phyloP scores from a whole-genome alignment of 2,113 vertebrate genomes.

The Rhegmatorhina hoffmannsi region DNA sequence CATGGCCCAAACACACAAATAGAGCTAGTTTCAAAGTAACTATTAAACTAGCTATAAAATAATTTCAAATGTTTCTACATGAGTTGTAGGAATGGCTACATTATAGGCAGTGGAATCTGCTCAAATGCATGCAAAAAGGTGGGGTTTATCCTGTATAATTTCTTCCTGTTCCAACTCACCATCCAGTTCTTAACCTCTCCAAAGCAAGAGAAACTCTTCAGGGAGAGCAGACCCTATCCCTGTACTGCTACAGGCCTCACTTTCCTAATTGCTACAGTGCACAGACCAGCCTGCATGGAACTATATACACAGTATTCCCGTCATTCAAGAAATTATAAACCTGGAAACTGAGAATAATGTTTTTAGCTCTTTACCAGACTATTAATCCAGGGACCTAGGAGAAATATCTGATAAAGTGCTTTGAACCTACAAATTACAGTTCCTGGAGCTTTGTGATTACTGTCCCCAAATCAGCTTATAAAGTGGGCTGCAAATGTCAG shows the following conservation, averaged over 20 bases:
- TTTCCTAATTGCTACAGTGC: background rate
- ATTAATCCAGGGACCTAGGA: background rate
- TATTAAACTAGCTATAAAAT: background rate
- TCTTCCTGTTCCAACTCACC: background rate
- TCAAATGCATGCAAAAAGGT: background rate
- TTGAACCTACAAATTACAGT: background rate
- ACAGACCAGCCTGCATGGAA: background rate
- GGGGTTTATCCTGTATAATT: background rate
- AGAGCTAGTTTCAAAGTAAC: background rate
- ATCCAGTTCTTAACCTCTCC: background rate
- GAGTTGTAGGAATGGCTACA: background rate
- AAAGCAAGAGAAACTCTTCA: background rate
- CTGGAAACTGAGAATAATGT: background rate
- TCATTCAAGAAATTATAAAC: background rate
- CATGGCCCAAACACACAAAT: rapidly evolving
- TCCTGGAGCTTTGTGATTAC: background rate
- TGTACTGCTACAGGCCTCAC: rapidly evolving
- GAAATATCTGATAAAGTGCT: background rate
- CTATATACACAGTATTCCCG: background rate
- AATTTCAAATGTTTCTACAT: background rate
- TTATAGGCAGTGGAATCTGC: background rate
- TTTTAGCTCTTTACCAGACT: background rate
- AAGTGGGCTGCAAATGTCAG: background rate
- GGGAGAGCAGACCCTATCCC: rapidly evolving
- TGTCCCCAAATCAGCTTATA: background rate